These are phyloP conservation scores for Drosophila erecta DNA, from an alignment of 1,140 invertebrate species.

Conservation along the genomic window DNA sequence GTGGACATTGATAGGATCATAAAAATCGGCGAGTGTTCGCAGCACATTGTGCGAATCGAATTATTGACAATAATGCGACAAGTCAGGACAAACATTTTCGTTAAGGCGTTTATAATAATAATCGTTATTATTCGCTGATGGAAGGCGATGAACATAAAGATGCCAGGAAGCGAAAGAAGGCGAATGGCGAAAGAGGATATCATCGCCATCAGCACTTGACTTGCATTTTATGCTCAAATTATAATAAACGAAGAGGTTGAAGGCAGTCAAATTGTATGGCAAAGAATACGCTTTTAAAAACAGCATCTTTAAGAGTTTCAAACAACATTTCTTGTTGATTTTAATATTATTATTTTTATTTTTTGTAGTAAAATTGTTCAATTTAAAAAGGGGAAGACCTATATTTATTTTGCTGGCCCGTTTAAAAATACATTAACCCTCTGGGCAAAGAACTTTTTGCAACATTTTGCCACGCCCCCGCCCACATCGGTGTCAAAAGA, in stretches of 20 bases:
- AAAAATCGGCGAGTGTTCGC: slow-evolving; percentile 19
- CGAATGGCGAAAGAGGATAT: slow-evolving; percentile 8
- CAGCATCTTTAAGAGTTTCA: neutral
- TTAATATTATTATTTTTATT: neutral
- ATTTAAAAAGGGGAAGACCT: neutral
- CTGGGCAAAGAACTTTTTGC: slow-evolving; percentile 1
- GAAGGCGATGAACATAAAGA: slow-evolving; percentile 17
- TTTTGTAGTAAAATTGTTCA: neutral
- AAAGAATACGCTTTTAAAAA: neutral
- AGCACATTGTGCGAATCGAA: slow-evolving; percentile 23
- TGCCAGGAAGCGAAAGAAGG: slow-evolving; percentile 1
- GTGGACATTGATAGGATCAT: slow-evolving; percentile 48
- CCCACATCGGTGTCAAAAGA: slow-evolving; percentile 31
- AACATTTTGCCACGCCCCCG: slow-evolving; percentile 21
- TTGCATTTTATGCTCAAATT: slow-evolving; percentile 42
- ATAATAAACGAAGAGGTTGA: slow-evolving; percentile 28
- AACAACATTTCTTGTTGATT: too few species aligned
- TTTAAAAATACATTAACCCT: neutral
- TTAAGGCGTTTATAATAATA: slow-evolving; percentile 51
- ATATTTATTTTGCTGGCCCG: too few species aligned
- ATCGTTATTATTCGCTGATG: slow-evolving; percentile 50
- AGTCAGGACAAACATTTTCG: slow-evolving; percentile 45
- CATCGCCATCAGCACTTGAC: slow-evolving; percentile 22
- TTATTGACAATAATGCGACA: slow-evolving; percentile 51
- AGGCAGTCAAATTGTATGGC: neutral